Base-by-base conservation (phyloP, 2,113 vertebrate genomes). In the Kryptolebias marmoratus region DNA sequence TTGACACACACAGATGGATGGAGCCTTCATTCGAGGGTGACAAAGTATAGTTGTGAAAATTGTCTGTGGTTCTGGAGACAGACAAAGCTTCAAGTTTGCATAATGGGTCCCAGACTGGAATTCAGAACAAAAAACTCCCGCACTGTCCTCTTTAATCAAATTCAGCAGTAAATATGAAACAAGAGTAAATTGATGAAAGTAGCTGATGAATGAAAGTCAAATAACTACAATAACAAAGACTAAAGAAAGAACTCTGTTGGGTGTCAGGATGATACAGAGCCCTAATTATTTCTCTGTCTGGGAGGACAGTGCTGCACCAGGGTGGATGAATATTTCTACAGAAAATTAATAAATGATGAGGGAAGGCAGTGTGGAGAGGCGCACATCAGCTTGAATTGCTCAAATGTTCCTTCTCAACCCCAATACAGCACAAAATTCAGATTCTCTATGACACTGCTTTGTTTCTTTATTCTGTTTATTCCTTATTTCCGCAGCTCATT, bases 331-430 rank as follows among this genome's bases (percentile, higher is more conserved):
- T 84, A 80, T 90, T 91, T 68, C 72, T 83, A 72, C 62, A 76
- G 47, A 50, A 49, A 59, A 77, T 89, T 53, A 90, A 87, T 88
- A 90, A 90, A 85, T 84, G 44, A 90, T 88, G 83, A 85, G 31
- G 22, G 14, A 72, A 73, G 78, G 57, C 75, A 80, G 65, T 45
- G 71, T 73, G 77, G 50, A 73, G 69, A 73, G 32, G 70, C 58
- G 84, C 71, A 72, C 62, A 73, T 75, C 57, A 57, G 71, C 66
- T 47, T 54, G 69, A 60, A 47, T 66, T 68, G 69, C 73, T 85
- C 72, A 64, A 48, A 53, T 70, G 66, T 79, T 81, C 12, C 57
- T 74, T 14, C 78, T 75, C 73, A 57, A 65, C 31, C 49, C 59
- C n/a, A 49, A 44, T 63, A 78, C 44, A 69, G 50, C 68, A 65